phyloP scores from a whole-genome alignment of 2,113 vertebrate genomes.

The Nanorana parkeri region DNA sequence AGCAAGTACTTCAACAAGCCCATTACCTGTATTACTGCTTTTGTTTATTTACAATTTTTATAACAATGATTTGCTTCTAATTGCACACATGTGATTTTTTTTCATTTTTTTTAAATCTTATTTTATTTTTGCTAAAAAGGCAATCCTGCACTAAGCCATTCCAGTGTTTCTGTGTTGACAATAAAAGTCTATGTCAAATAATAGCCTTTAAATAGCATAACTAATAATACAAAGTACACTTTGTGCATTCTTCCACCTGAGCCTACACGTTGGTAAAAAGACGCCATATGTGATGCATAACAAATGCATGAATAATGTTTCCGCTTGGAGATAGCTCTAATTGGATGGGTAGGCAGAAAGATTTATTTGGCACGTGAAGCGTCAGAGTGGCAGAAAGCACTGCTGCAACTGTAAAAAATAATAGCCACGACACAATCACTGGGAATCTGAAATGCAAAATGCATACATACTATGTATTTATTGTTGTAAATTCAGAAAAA shows the following conservation, averaged over 20 bases:
- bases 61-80: no score
- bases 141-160: not conserved
- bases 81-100: not conserved
- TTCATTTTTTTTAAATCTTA: no score
- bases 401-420: not conserved
- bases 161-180: not conserved
- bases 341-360: conserved; percentile 26
- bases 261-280: not conserved
- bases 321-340: not conserved
- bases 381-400: conserved; percentile 16
- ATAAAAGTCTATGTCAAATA: not conserved
- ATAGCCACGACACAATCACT: not conserved
- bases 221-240: no score
- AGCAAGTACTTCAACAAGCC: no score
- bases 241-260: not conserved
- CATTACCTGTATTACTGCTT: no score
- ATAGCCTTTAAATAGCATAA: not conserved
- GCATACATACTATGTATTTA: not conserved
- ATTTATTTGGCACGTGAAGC: conserved; percentile 25
- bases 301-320: conserved; percentile 13
- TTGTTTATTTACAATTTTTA: no score
- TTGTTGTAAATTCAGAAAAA: not conserved
- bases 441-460: not conserved
- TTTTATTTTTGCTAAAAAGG: not conserved
- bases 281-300: conserved; percentile 9